Evolutionary conservation across 1,140 invertebrate genomes (phyloP), one percentile per base, ranked within the genome.

Genomic region (Drosophila obscura): DNA sequence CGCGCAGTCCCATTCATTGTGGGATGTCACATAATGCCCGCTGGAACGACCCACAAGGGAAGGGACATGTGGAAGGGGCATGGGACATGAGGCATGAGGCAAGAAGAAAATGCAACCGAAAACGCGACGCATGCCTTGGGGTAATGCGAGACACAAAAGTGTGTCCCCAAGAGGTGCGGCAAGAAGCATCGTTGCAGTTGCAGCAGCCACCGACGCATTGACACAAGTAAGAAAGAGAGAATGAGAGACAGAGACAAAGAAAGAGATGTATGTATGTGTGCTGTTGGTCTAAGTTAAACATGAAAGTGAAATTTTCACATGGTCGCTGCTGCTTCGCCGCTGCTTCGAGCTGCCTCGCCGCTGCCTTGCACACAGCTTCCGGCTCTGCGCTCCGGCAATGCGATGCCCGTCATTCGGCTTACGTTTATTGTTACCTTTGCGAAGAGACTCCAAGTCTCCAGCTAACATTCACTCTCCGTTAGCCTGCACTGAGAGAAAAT

Each of bases 241-340:
- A 19, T 11, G 11, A 35, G 26, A 15, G 15, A 16, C 1, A 11
- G 26, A 19, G 26, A 39, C 35, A 66, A 44, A 65, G 22, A 19
- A 13, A 48, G 31, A 66, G 60, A 65, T 65, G 49, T 41, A 45
- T 41, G 51, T 24, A 16, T 24, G 64, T 74, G 53, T 74, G 60
- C 11, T 74, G 53, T 41, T 62, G 71, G 62, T 73, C 66, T 57
- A 73, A 68, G 66, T 61, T 73, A 63, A 72, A 73, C 73, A 68
- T 60, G 82, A 85, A 85, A 85, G 82, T 85, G 83, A 85, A 85
- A 88, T 85, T 80, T 75, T 87, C 71, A 52, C 80, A 81, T 69
- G 48, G 35, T 39, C 35, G 35, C 31, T 55, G 31, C 28, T 65
- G 68, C 57, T 46, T 65, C 45, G 19, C 19, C 19, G 19, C 22